Conservation (phyloP, 2,113 vertebrate species). For the Clinocottus analis region DNA sequence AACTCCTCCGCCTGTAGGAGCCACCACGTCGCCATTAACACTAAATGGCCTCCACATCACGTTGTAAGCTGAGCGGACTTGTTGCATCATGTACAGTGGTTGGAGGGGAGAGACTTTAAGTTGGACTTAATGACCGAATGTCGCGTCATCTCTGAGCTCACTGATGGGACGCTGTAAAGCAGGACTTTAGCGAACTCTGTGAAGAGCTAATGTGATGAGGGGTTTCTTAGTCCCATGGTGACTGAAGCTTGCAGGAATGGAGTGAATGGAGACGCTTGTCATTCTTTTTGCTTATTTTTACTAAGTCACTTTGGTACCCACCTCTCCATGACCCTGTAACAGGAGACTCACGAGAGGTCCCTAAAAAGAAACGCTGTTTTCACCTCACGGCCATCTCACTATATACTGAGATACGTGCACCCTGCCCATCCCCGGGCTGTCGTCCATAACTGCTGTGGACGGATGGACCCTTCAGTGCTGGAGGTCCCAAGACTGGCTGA, state of each 20-base stretch:
- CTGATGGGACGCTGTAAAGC: constrained; percentile 43
- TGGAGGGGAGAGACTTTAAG: constrained; percentile 57
- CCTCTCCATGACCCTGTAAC: constrained; percentile 73
- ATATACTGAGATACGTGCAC: constrained; percentile 54
- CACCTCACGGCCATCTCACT: constrained; percentile 59
- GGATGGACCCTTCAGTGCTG: constrained; percentile 40
- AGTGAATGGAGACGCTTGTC: constrained; percentile 68
- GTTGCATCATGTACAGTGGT: constrained; percentile 63
- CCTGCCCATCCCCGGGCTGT: constrained; percentile 31
- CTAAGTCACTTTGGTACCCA: constrained; percentile 86
- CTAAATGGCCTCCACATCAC: constrained; percentile 60
- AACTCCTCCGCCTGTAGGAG: constrained; percentile 44
- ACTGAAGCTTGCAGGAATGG: constrained; percentile 57
- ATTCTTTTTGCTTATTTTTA: constrained; percentile 82
- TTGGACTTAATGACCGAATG: constrained; percentile 54
- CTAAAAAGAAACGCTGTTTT: constrained; percentile 74
- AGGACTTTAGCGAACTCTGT: constrained; percentile 64
- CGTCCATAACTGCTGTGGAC: constrained; percentile 23
- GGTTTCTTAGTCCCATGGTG: constrained; percentile 44
- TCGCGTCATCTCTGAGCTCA: constrained; percentile 46
- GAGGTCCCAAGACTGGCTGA: constrained; percentile 34
- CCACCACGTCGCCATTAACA: constrained; percentile 66
- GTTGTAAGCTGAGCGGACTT: constrained; percentile 51
- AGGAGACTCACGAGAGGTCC: constrained; percentile 78
- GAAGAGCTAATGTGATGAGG: constrained; percentile 56